Evolutionary conservation across 1,140 invertebrate species (phyloP), one percentile per base, ranked within the genome.

Genomic region (Saccostrea cuccullata): DNA sequence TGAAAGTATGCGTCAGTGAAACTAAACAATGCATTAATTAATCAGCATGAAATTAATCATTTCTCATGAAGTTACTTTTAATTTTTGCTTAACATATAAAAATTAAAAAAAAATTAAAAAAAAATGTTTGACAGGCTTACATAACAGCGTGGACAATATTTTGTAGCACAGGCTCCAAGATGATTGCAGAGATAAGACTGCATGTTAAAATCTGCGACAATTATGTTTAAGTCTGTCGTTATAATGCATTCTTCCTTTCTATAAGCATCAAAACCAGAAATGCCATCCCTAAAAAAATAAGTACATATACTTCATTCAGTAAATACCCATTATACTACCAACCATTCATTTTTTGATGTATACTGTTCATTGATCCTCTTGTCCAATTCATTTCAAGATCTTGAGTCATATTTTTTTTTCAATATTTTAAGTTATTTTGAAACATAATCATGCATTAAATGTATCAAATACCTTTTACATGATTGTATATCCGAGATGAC

Each of bases 101-200:
- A 5, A 47, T 47, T 9, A 47, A 47, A 47, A 47, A 47, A 9
- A 3, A 3, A 0, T 47, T 47, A 3, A 47, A 47, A 47, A n/a
- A 47, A 47, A 2, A 47, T 47, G 47, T 9, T 47, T 6, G 47
- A 5, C 47, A 47, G 47, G 26, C 40, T 55, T 86, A 86, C 85
- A 67, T 86, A 36, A 70, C 85, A 86, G 17, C 60, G 56, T 86
- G 85, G 85, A 70, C 85, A 86, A 70, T 67, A 86, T 40, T 70
- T 67, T 9, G 23, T 86, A 26, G 85, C 64, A 64, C n/a, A 64
- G n/a, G 85, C 85, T 40, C 85, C 85, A 15, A 86, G 40, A 40
- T 86, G 85, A 55, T 86, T 86, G 40, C 58, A 86, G 26, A 36
- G 40, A n/a, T 86, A 64, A 30, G 85, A 64, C n/a, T 30, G 23